A percentile compares a stretch with the other conserved stretches of the same genome.
phyloP scores from a whole-genome alignment of 23 tunicate species.

The Styela plicata region DNA sequence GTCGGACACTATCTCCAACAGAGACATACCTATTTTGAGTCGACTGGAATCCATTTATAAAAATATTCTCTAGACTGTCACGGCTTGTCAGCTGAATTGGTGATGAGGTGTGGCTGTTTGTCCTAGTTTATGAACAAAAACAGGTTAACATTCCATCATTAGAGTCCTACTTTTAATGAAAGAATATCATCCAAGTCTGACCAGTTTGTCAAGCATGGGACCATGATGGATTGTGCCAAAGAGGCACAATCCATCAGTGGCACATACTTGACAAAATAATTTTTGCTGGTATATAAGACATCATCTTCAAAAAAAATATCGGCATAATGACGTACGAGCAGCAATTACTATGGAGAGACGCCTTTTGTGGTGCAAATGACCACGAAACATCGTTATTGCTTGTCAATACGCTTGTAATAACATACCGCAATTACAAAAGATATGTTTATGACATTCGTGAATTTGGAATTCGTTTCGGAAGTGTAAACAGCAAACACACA shows the following conservation, averaged over 20 bases:
- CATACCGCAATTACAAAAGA: neutral
- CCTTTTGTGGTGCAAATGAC: neutral
- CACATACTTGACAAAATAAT: too few species aligned
- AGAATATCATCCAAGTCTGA: too few species aligned
- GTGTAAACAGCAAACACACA: neutral
- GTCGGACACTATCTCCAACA: neutral
- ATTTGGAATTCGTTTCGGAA: neutral
- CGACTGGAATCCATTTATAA: constrained; percentile 14
- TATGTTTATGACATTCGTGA: neutral
- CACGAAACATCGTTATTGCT: neutral
- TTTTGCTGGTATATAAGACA: too few species aligned
- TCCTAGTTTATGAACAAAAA: constrained; percentile 13
- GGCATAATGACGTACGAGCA: too few species aligned
- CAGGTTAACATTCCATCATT: neutral
- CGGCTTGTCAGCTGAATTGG: constrained; percentile 21
- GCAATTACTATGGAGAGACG: too few species aligned
- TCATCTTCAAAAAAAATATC: too few species aligned
- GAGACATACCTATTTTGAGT: constrained; percentile 26
- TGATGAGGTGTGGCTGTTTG: constrained; percentile 22
- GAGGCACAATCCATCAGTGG: too few species aligned
- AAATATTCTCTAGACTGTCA: constrained; percentile 17
- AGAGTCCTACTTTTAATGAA: too few species aligned
- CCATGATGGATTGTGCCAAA: too few species aligned
- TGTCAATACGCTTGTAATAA: neutral
- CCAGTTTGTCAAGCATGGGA: too few species aligned